A percentile compares a stretch with the other conserved stretches of the same genome.
Conservation (phyloP, 2,113 vertebrate species). For the Tachysurus fulvidraco region DNA sequence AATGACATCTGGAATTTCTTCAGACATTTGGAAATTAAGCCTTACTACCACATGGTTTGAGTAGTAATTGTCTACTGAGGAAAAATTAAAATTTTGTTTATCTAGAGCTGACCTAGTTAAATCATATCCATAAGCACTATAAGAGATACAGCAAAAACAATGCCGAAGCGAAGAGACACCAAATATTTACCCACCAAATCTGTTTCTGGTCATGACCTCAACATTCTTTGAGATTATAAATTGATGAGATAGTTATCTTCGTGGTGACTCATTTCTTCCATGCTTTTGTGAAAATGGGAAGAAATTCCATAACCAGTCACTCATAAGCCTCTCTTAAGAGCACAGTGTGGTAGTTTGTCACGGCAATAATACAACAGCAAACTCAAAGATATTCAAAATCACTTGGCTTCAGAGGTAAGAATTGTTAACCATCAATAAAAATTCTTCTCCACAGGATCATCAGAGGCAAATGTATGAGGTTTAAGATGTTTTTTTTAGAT, state of each 20-base stretch:
- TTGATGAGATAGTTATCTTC: slow-evolving; percentile 66
- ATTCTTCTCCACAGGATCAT: background rate
- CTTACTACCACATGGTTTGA: background rate
- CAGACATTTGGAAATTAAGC: background rate
- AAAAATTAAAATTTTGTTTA: background rate
- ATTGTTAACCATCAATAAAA: background rate
- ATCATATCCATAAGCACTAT: slow-evolving; percentile 14
- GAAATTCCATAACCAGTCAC: slow-evolving; percentile 68
- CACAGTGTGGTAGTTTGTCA: slow-evolving; percentile 52
- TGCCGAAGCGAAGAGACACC: slow-evolving; percentile 1
- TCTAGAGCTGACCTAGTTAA: slow-evolving; percentile 4
- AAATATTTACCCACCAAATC: slow-evolving; percentile 32
- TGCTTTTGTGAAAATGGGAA: slow-evolving; percentile 69
- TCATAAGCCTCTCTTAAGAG: slow-evolving; percentile 65
- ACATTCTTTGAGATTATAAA: slow-evolving; percentile 68
- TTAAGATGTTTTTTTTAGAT: background rate
- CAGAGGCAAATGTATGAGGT: background rate
- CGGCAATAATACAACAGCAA: background rate
- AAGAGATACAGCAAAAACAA: slow-evolving; percentile 13
- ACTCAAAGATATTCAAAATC: background rate
- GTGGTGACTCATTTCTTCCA: slow-evolving; percentile 72
- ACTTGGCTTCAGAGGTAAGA: background rate
- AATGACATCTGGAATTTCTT: slow-evolving; percentile 66
- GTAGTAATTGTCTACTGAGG: background rate
- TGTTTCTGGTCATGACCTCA: slow-evolving; percentile 45